A percentile compares a stretch with the other conserved stretches of the same genome.
Conservation (phyloP, 2,113 vertebrate genomes). For the Ameiurus melas region DNA sequence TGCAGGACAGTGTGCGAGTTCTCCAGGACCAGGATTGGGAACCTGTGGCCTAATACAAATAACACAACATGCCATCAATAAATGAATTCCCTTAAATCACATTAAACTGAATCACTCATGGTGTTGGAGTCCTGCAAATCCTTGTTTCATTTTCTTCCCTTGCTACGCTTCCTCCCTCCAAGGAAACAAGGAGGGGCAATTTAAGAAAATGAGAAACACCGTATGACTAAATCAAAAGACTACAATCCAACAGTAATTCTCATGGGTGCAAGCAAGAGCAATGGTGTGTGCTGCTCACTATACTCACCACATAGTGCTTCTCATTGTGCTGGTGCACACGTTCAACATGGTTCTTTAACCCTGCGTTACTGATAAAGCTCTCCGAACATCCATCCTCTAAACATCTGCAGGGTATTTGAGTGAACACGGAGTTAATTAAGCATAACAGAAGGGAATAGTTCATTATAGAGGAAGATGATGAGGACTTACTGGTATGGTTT, state of each 20-base stretch:
- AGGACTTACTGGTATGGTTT: slow-evolving; percentile 80
- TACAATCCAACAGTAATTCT: neutral
- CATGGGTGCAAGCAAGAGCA: neutral
- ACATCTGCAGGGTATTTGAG: slow-evolving; percentile 74
- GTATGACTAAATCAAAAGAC: neutral
- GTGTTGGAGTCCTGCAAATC: neutral
- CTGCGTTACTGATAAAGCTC: slow-evolving; percentile 77
- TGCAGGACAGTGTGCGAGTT: neutral
- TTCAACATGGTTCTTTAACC: slow-evolving; percentile 83
- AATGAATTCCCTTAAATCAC: neutral
- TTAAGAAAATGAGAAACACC: neutral
- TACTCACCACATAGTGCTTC: slow-evolving; percentile 75
- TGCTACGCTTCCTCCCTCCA: neutral
- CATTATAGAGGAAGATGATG: neutral
- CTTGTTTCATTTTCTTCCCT: neutral
- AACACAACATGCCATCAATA: neutral
- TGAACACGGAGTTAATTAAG: neutral
- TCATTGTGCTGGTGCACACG: slow-evolving; percentile 77
- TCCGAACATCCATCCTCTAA: slow-evolving; percentile 72
- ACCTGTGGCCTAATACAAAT: neutral
- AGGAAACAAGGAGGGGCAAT: neutral
- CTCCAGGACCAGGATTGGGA: neutral
- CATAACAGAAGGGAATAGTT: neutral
- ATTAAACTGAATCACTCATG: neutral
- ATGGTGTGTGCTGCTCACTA: no score